Evolutionary conservation across 2,888 invertebrate genomes (phyloP).

Genomic region (Sarcophaga subvicina): DNA sequence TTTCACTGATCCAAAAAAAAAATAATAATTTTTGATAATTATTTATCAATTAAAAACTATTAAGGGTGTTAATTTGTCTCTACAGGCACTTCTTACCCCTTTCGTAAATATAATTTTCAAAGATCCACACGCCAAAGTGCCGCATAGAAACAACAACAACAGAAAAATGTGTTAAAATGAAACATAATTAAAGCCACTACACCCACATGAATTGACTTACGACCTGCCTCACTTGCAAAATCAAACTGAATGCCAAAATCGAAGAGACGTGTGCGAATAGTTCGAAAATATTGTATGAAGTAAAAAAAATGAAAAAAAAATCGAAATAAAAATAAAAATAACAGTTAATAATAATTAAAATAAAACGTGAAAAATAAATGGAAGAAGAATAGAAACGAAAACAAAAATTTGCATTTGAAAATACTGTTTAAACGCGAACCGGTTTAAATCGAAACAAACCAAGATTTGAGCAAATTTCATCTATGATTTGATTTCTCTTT

Average conservation of each 20-base stretch:
- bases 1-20: constrained; percentile 1
- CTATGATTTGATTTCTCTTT: constrained; percentile 52
- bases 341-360: constrained; percentile 24
- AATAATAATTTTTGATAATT: background rate
- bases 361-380: background rate
- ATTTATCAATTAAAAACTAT: background rate
- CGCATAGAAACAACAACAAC: no score
- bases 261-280: background rate
- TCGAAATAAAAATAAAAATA: constrained; percentile 6
- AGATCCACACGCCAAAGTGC: no score
- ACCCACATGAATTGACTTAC: no score
- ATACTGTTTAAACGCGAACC: constrained; percentile 50
- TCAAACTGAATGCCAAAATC: background rate
- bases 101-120: no score
- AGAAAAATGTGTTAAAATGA: no score
- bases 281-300: no score
- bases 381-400: constrained; percentile 35
- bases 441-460: constrained; percentile 38
- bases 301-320: no score
- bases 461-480: no score
- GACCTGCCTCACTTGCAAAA: background rate
- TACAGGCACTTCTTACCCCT: no score
- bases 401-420: constrained; percentile 43
- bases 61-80: constrained; percentile 7
- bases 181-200: no score